Percentiles rank a stretch among this genome's conserved stretches.
Conservation (phyloP, 2,888 invertebrate species). For the Steinernema hermaphroditum region DNA sequence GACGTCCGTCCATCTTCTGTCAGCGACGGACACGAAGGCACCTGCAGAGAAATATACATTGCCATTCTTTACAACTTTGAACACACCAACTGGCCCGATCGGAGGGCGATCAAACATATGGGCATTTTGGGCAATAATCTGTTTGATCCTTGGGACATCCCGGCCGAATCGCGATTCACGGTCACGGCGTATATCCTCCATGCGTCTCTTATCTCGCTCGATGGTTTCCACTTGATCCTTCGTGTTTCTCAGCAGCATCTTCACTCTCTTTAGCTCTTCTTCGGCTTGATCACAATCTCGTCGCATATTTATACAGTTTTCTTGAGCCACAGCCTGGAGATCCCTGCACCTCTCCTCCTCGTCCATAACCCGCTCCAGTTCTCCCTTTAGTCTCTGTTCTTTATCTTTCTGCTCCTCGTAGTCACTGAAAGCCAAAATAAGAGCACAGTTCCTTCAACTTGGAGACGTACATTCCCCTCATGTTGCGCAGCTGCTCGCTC, state of each 20-base stretch:
- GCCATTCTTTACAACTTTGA: background rate
- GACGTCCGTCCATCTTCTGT: slow-evolving; percentile 50
- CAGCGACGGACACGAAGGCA: slow-evolving; percentile 46
- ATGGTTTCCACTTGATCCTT: background rate
- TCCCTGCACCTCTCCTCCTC: background rate
- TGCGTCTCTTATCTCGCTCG: background rate
- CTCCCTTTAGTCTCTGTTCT: slow-evolving; percentile 22
- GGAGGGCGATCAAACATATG: slow-evolving; percentile 44
- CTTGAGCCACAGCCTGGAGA: background rate
- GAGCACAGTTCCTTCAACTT: background rate
- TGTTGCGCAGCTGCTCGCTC: slow-evolving; percentile 1
- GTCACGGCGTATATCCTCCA: slow-evolving; percentile 22
- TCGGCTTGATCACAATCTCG: slow-evolving; percentile 21
- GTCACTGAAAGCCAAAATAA: background rate
- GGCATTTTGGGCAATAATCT: slow-evolving; percentile 39
- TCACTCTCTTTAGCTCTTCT: background rate
- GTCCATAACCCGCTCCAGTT: background rate
- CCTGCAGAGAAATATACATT: slow-evolving; percentile 38
- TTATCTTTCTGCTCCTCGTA: slow-evolving; percentile 15
- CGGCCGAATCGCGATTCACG: slow-evolving; percentile 44
- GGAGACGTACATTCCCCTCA: slow-evolving; percentile 48
- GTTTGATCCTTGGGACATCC: slow-evolving; percentile 42
- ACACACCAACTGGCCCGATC: slow-evolving; percentile 56
- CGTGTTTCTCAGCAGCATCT: background rate
- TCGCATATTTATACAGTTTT: background rate